Base-by-base conservation (phyloP, 2,797 vertebrate genomes). In the Tapirus indicus region DNA sequence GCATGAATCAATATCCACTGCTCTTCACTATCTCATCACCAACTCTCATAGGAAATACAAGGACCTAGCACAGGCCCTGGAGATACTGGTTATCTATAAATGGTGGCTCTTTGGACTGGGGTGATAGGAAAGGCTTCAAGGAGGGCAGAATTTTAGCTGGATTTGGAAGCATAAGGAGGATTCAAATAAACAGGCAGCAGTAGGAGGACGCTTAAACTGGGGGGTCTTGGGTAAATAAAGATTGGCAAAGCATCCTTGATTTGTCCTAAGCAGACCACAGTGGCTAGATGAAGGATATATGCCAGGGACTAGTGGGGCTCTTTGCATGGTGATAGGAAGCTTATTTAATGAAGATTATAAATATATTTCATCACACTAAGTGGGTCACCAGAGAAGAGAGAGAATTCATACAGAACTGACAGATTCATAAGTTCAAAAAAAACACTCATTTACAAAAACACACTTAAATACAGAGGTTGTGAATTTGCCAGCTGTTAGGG, bases 361-460 rank as follows among this genome's bases (percentile, higher is more conserved):
- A 88, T 71, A 64, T 38, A 79, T 91, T 74, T 94, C n/a, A 71
- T 74, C 78, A 84, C 20, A 68, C 56, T 69, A 91, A 95, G 62
- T 52, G 89, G 83, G 47, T 91, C 88, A 75, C 41, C 47, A 29
- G 64, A 47, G 88, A 77, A 56, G 38, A 83, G 47, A 75, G 2
- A n/a, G 64, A 68, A 84, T 82, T 88, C 68, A 64, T 4, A 69
- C 38, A 74, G 77, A 90, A 84, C 44, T 72, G 88, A 92, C 75
- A 96, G 80, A 95, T 85, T 92, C 52, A 79, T 87, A 94, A 88
- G n/a, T 82, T 97, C 47, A 91, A 91, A 52, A 68, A 94, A 91
- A 97, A 38, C n/a, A 78, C n/a, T 95, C 92, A 86, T 92, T 47
- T 92, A 82, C 11, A 12, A 88, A 94, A 97, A 96, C 77, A 94